Evolutionary conservation across 2,888 invertebrate species (phyloP).

Genomic region (Melolontha melolontha): DNA sequence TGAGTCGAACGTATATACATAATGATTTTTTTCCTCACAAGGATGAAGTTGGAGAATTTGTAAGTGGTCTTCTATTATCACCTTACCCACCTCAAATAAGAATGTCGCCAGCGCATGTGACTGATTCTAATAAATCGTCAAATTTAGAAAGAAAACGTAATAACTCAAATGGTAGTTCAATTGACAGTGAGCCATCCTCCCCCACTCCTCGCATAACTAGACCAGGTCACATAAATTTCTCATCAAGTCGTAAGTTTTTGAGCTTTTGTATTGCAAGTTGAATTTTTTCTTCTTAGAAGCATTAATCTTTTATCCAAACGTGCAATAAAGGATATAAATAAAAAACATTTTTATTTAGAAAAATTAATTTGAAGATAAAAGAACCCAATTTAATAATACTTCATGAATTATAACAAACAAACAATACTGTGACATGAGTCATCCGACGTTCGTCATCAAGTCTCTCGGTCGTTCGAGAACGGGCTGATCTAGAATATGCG

Average conservation of each 20-base stretch:
- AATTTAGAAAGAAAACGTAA: conserved; percentile 66
- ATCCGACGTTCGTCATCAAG: too few species aligned
- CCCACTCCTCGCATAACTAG: conserved; percentile 65
- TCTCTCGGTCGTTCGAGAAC: too few species aligned
- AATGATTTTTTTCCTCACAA: conserved; percentile 52
- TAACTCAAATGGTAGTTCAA: conserved; percentile 67
- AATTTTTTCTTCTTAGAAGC: conserved; percentile 42
- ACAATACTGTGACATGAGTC: too few species aligned
- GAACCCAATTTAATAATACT: too few species aligned
- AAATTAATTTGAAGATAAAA: too few species aligned
- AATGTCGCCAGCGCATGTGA: conserved; percentile 59
- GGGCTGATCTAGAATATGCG: too few species aligned
- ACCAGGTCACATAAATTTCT: conserved; percentile 57
- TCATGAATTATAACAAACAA: too few species aligned
- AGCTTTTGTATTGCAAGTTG: conserved; percentile 22
- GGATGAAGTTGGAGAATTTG: conserved; percentile 77
- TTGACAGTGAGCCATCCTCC: conserved; percentile 67
- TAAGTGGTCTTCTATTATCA: conserved; percentile 70
- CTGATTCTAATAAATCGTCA: conserved; percentile 52
- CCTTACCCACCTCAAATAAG: conserved; percentile 71
- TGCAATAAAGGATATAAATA: too few species aligned
- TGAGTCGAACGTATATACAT: conserved; percentile 1
- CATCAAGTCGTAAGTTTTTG: conserved; percentile 32
- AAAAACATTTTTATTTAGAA: too few species aligned
- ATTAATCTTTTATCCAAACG: too few species aligned